Base-by-base conservation (phyloP, 2,113 vertebrate species). In the Phodopus roborovskii region DNA sequence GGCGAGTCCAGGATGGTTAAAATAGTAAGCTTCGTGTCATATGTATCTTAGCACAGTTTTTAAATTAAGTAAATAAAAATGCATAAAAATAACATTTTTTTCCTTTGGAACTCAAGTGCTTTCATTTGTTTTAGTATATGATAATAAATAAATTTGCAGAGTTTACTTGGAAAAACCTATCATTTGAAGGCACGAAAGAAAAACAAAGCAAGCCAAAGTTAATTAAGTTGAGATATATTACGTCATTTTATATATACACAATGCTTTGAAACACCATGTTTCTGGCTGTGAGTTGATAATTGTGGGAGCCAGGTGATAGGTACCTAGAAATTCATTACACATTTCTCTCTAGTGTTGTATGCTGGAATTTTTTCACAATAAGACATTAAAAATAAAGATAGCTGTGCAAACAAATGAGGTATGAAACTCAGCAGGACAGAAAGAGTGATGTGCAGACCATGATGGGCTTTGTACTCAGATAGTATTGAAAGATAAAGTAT, bases 51-150 rank as follows among this genome's bases (percentile, higher is more conserved):
- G 5, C 39, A 84, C 15, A 70, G 24, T 79, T 82, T 92, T 66
- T n/a, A 58, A 90, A 64, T 60, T 58, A 91, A 60, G 60, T 48
- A 58, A 88, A 88, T 30, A 42, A 60, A 82, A 81, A 86, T 71
- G 45, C 82, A 13, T 45, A 93, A 42, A 92, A 94, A 74, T 70
- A 94, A 28, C 42, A 88, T 78, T 93, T 90, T 92, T 81, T 81
- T 85, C 66, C 58, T 88, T 33, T 75, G 89, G 28, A 50, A 12
- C 30, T 73, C 36, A 73, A 84, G 39, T 84, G 62, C 3, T 81
- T 86, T 96, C 53, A 93, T 88, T 90, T 95, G 60, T 88, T 94
- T 85, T 88, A 88, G 88, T 79, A 84, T 58, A 84, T n/a, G 91
- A 79, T 24, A 45, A 84, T 79, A 77, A 90, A 91, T 91, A 93